Conservation (phyloP, 2,113 vertebrate genomes). For the Pyrgilauda ruficollis region DNA sequence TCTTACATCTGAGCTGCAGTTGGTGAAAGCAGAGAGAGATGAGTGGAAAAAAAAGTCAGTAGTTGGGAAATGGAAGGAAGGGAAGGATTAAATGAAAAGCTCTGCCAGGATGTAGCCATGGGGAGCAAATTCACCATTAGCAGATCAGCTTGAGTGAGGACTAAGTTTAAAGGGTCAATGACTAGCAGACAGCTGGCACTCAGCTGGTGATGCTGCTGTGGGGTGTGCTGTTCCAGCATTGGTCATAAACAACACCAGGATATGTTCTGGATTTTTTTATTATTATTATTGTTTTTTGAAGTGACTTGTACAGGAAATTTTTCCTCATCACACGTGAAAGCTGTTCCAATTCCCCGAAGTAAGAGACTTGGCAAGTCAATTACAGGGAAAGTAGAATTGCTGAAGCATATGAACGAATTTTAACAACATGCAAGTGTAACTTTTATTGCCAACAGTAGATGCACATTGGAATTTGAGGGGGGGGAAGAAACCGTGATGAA, state of each 20-base stretch:
- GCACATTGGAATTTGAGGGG: constrained; percentile 56
- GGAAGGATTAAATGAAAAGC: constrained; percentile 63
- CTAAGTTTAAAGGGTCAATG: constrained; percentile 49
- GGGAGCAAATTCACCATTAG: constrained; percentile 61
- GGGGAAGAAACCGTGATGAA: constrained; percentile 24
- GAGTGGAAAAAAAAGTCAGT: background rate
- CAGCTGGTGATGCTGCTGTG: constrained; percentile 58
- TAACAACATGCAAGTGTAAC: constrained; percentile 72
- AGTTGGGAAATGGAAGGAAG: constrained; percentile 46
- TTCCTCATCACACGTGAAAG: constrained; percentile 65
- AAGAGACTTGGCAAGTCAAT: constrained; percentile 70
- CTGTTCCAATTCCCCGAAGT: constrained; percentile 67
- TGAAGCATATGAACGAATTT: constrained; percentile 69
- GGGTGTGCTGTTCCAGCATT: background rate
- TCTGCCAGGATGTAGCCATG: constrained; percentile 57
- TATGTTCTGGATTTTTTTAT: background rate
- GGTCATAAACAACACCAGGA: constrained; percentile 29
- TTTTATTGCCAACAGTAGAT: constrained; percentile 76
- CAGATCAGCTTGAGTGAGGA: constrained; percentile 31
- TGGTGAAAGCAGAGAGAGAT: constrained; percentile 5
- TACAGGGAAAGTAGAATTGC: constrained; percentile 59
- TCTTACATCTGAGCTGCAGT: background rate
- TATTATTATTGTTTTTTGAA: background rate
- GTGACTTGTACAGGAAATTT: constrained; percentile 64
- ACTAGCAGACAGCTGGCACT: constrained; percentile 68